Percentiles rank a stretch among this genome's conserved stretches.
These are phyloP conservation scores for Archegozetes longisetosus DNA, from an alignment of 1,140 invertebrate genomes.

Conservation along the genomic window DNA sequence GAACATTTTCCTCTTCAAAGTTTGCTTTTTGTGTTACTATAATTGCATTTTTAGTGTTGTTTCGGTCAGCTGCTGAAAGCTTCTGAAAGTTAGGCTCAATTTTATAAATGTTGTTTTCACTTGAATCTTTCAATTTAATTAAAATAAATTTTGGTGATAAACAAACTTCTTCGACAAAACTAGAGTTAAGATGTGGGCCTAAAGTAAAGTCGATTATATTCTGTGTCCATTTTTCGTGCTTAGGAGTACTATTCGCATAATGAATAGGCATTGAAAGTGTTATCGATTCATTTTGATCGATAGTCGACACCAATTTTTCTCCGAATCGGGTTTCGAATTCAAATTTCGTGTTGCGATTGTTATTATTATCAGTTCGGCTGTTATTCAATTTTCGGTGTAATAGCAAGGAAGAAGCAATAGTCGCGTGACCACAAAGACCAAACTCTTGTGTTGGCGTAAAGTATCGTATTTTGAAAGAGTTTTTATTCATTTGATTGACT, in stretches of 20 bases:
- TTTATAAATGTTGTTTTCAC: neutral
- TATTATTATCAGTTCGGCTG: neutral
- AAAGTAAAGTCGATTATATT: neutral
- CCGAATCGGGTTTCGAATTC: neutral
- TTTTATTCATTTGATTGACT: neutral
- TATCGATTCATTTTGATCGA: neutral
- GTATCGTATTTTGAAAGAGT: constrained; percentile 34
- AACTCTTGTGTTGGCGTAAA: constrained; percentile 43
- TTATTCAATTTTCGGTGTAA: no score
- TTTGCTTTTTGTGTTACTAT: constrained; percentile 19
- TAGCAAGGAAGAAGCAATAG: constrained; percentile 34
- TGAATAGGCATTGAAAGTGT: neutral
- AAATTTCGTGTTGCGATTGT: neutral
- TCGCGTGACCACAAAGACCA: constrained; percentile 43
- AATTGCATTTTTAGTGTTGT: neutral
- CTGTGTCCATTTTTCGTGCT: neutral
- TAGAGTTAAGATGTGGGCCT: neutral
- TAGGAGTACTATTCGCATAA: neutral
- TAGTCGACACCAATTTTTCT: neutral
- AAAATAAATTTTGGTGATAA: neutral
- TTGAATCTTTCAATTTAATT: neutral
- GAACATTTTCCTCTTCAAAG: constrained; percentile 18
- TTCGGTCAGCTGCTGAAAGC: neutral
- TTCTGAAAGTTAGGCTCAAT: neutral
- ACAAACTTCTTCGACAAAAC: neutral